Evolutionary conservation across 2,797 vertebrate species (phyloP), one percentile per base, ranked within the genome.

Genomic region (Sebastolobus altivelis): DNA sequence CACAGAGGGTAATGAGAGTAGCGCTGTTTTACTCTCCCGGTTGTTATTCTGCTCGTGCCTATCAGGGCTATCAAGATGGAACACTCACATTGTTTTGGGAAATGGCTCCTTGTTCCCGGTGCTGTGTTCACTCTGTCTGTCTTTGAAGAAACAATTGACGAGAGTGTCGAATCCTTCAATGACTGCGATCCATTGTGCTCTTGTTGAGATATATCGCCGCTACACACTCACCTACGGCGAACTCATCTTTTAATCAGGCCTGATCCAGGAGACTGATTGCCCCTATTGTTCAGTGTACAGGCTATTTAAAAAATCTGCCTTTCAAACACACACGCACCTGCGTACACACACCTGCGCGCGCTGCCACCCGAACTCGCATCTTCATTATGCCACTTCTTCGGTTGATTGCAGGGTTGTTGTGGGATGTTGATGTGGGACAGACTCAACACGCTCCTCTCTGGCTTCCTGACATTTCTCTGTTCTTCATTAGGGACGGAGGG

Each of bases 201-300:
- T 13, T 8, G 58, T 46, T 71, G 78, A 80, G 84, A 20, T 49
- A 88, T 88, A 85, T 87, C 80, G 6, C 65, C 4, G 67, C 70
- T 20, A 29, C 74, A 58, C 12, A 37, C 86, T 84, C 84, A 75
- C 84, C 85, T 88, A 80, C 70, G 65, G 62, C 37, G 60, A 79
- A 80, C 84, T 86, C 91, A 88, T 92, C 86, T 82, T 82, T 88
- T 89, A 90, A 92, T 93, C 93, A 91, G 81, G 40, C 16, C 67
- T 58, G 80, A 91, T 92, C 77, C 84, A 49, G 75, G 31, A 59
- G 74, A 79, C 89, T 92, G 92, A 94, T 94, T 93, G 86, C 87
- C 37, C 71, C 91, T 56, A 93, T 94, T 93, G 93, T 94, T 90
- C 82, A 9, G 46, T 2, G 14, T 29, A 58, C 63, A 81, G 33